These are phyloP conservation scores for Chondrilla cf. caribensis DNA, from an alignment of 37 sponge, comb jelly and placozoan genomes.

Conservation along the genomic window DNA sequence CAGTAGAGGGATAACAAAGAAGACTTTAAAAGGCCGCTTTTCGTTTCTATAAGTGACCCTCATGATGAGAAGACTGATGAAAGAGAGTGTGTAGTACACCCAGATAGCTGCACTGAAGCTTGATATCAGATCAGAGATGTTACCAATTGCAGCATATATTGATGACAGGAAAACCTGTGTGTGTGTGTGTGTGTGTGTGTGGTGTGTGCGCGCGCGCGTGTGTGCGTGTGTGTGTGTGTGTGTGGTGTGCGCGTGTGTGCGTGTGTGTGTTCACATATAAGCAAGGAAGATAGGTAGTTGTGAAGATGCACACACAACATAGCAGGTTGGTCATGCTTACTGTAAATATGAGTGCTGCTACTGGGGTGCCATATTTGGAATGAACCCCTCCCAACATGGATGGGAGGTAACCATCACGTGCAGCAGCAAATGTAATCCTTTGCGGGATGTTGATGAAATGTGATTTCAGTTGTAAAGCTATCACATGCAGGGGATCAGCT, in stretches of 20 bases:
- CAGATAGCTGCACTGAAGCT: constrained; percentile 49
- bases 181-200: too few relatives aligned
- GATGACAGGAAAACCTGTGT: too few relatives aligned
- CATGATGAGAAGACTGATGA: constrained; percentile 52
- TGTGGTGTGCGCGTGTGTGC: too few relatives aligned
- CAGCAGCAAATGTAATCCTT: constrained; percentile 57
- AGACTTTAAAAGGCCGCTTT: constrained; percentile 59
- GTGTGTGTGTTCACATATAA: too few relatives aligned
- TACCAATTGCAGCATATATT: constrained; percentile 4
- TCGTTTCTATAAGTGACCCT: constrained; percentile 50
- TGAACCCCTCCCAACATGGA: constrained; percentile 52
- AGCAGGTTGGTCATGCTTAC: constrained; percentile 32
- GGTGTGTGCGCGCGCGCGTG: too few relatives aligned
- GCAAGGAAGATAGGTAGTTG: too few relatives aligned
- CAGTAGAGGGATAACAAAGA: constrained; percentile 30
- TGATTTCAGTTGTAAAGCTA: too few relatives aligned
- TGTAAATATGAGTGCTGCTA: constrained; percentile 48
- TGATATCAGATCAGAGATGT: constrained; percentile 37
- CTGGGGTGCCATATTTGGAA: constrained; percentile 46
- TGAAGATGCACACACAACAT: too few relatives aligned
- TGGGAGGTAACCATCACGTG: constrained; percentile 52
- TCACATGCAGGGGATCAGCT: too few relatives aligned
- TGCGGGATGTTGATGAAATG: not conserved
- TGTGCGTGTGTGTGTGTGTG: too few relatives aligned
- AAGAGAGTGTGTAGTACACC: constrained; percentile 48